phyloP scores from a whole-genome alignment of 2,113 vertebrate species.

The Athene noctua region DNA sequence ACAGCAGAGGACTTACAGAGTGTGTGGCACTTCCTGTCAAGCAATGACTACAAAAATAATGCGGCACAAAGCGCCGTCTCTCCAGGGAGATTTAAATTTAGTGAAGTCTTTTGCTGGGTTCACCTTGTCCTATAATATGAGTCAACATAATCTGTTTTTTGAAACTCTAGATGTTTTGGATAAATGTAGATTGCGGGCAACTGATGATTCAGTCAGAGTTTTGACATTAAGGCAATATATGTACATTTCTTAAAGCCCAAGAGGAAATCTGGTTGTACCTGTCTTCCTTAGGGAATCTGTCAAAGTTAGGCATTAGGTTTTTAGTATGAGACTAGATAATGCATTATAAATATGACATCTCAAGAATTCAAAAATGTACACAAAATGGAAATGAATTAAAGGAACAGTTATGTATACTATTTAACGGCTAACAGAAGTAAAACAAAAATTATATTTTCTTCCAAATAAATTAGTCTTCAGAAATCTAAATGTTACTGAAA shows the following conservation, averaged over 20 bases:
- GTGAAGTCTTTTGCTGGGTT: neutral
- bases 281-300: neutral
- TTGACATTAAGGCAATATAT: neutral
- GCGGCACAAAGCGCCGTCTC: neutral
- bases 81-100: neutral
- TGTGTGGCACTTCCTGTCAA: neutral
- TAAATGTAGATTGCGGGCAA: neutral
- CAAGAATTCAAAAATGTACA: neutral
- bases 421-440: neutral
- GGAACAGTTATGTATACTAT: neutral
- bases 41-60: neutral
- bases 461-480: neutral
- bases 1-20: neutral
- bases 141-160: neutral
- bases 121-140: neutral
- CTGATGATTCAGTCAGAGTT: neutral
- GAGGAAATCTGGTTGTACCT: neutral
- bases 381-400: neutral
- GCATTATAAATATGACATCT: neutral
- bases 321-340: neutral
- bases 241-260: neutral
- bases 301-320: neutral
- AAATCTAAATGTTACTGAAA: neutral
- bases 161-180: neutral
- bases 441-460: neutral